A percentile compares a stretch with the other conserved stretches of the same genome.
These are phyloP conservation scores for Formicarius rufipectus DNA, from an alignment of 2,113 vertebrate genomes.

Conservation along the genomic window DNA sequence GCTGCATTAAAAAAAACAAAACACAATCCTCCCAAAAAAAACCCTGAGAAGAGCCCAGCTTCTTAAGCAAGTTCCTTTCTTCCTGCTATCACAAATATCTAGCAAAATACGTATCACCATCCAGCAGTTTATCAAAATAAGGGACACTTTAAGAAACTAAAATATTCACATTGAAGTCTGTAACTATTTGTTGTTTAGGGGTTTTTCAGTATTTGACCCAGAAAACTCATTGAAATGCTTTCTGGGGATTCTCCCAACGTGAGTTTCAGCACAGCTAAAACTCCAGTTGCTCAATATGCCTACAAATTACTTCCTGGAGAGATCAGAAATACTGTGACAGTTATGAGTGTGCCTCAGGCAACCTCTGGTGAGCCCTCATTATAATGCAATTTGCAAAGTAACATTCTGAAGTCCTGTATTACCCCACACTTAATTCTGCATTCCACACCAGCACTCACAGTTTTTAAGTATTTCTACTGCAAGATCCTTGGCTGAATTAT, in stretches of 20 bases:
- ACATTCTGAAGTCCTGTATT: not conserved
- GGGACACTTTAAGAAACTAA: not conserved
- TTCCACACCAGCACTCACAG: slow-evolving; percentile 78
- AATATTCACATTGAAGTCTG: not conserved
- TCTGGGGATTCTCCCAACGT: not conserved
- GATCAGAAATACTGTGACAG: not conserved
- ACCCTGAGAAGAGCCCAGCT: not conserved
- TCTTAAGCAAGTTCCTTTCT: not conserved
- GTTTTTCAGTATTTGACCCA: not conserved
- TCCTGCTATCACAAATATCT: not conserved
- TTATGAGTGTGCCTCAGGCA: not conserved
- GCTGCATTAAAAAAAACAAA: not conserved
- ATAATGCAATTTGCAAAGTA: not conserved
- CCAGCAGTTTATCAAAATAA: not conserved
- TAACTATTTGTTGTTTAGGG: not conserved
- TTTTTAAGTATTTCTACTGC: slow-evolving; percentile 85
- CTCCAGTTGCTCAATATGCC: not conserved
- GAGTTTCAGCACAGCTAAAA: not conserved
- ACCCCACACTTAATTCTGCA: not conserved
- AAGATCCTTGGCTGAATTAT: slow-evolving; percentile 71
- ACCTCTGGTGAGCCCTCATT: not conserved
- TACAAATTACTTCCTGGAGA: not conserved
- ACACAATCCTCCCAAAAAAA: not conserved
- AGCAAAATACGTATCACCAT: not conserved
- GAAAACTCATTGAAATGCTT: not conserved